Evolutionary conservation across 2,113 vertebrate genomes (phyloP).

Genomic region (Marcusenius ussheri): DNA sequence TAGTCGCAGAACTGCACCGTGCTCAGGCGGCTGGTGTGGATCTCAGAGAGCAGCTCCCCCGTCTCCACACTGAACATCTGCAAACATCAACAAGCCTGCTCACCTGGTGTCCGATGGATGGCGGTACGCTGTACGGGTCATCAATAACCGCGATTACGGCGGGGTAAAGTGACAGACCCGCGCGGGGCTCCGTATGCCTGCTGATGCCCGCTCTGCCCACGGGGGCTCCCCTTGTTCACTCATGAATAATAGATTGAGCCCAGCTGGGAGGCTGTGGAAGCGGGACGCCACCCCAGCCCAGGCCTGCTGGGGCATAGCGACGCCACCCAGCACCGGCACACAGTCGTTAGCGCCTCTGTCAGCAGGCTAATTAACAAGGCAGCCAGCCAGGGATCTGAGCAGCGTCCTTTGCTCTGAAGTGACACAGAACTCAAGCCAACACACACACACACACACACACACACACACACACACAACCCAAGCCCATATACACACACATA

Average conservation of each 20-base stretch:
- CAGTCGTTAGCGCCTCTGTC: background rate
- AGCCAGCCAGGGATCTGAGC: background rate
- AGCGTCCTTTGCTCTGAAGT: background rate
- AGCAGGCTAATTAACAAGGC: background rate
- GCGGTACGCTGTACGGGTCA: background rate
- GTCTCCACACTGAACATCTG: slow-evolving; percentile 78
- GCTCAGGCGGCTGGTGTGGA: slow-evolving; percentile 67
- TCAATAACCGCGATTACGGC: background rate
- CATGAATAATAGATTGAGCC: background rate
- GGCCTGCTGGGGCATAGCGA: background rate
- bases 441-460: background rate
- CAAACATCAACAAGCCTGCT: slow-evolving; percentile 22
- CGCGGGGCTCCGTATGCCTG: background rate
- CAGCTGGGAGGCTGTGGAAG: background rate
- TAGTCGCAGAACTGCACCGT: slow-evolving; percentile 83
- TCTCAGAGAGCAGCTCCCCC: slow-evolving; percentile 61
- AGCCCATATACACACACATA: too few relatives aligned
- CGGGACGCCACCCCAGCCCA: background rate
- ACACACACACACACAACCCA: background rate
- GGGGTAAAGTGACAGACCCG: background rate
- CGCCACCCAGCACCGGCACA: background rate
- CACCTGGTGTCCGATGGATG: background rate
- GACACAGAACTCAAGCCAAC: background rate
- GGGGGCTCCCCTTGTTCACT: background rate
- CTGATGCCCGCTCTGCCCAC: background rate